These are phyloP conservation scores for Coendou prehensilis DNA, from an alignment of 2,797 vertebrate species.

Conservation along the genomic window DNA sequence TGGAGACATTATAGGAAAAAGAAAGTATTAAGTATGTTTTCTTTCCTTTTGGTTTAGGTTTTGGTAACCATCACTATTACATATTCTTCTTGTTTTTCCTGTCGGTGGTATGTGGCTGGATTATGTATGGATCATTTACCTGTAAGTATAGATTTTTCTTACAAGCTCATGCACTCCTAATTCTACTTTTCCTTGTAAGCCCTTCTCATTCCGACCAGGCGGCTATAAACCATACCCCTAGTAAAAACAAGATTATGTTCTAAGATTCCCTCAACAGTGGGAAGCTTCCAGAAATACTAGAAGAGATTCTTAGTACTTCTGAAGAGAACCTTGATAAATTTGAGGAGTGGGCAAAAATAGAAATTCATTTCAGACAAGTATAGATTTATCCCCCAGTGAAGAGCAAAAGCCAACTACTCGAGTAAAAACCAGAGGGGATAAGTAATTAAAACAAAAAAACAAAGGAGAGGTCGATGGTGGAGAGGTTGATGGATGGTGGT, in stretches of 20 bases:
- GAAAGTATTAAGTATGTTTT: slow-evolving; percentile 1
- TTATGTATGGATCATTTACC: slow-evolving; percentile 91
- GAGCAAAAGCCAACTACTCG: slow-evolving; percentile 1
- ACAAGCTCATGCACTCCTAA: fast-evolving
- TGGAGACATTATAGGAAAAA: slow-evolving; percentile 16
- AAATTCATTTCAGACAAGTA: background rate
- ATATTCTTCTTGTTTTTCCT: slow-evolving; percentile 93
- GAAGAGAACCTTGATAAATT: slow-evolving; percentile 29
- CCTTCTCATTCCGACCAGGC: background rate
- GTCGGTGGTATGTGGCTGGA: slow-evolving; percentile 90
- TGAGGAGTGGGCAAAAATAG: slow-evolving; percentile 34
- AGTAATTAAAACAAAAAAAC: background rate
- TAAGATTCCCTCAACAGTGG: background rate
- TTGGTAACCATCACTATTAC: slow-evolving; percentile 96
- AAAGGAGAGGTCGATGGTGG: background rate
- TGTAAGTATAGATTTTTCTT: slow-evolving; percentile 91
- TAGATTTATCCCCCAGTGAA: background rate
- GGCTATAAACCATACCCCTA: background rate
- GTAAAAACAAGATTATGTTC: background rate
- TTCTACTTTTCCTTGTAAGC: background rate
- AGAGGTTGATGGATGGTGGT: background rate
- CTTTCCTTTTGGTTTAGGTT: slow-evolving; percentile 88
- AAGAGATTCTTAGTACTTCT: background rate
- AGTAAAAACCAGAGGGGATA: background rate
- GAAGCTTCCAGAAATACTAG: slow-evolving; percentile 1